phyloP scores from a whole-genome alignment of 53 echinoderm and acorn worm species.

The Echinometra lucunter region DNA sequence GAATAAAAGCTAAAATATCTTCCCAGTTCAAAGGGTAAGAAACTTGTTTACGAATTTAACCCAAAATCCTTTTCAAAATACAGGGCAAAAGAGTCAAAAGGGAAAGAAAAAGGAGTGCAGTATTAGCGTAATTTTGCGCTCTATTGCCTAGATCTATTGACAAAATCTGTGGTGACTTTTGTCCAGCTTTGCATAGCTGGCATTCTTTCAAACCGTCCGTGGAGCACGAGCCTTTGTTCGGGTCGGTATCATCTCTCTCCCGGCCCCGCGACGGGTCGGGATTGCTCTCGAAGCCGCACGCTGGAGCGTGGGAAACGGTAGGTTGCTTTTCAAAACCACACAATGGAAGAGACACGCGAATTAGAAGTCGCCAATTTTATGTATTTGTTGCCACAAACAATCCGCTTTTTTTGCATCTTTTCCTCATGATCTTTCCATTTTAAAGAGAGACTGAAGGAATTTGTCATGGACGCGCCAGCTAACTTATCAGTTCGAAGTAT shows the following conservation, averaged over 20 bases:
- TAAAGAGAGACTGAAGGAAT: neutral
- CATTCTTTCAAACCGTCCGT: constrained; percentile 35
- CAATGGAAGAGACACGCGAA: constrained; percentile 52
- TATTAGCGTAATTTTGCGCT: constrained; percentile 62
- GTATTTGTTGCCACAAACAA: constrained; percentile 50
- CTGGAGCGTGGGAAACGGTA: constrained; percentile 41
- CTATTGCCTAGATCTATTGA: constrained; percentile 65
- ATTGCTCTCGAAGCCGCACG: constrained; percentile 32
- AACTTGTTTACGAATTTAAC: constrained; percentile 64
- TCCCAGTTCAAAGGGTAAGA: neutral
- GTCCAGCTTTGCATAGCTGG: constrained; percentile 54
- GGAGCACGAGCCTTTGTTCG: constrained; percentile 50
- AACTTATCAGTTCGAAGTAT: neutral
- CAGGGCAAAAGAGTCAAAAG: constrained; percentile 36
- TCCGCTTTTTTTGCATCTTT: neutral
- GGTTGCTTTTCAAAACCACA: constrained; percentile 5
- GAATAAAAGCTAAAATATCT: neutral
- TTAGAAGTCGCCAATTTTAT: constrained; percentile 20
- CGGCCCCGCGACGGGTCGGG: constrained; percentile 29
- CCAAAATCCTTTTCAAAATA: constrained; percentile 39
- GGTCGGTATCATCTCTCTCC: constrained; percentile 26
- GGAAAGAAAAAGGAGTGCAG: constrained; percentile 2
- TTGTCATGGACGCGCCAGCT: neutral
- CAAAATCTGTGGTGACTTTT: constrained; percentile 56
- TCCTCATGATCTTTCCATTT: neutral